These are phyloP conservation scores for Caenorhabditis japonica DNA, from an alignment of 2,888 invertebrate species.

Conservation along the genomic window DNA sequence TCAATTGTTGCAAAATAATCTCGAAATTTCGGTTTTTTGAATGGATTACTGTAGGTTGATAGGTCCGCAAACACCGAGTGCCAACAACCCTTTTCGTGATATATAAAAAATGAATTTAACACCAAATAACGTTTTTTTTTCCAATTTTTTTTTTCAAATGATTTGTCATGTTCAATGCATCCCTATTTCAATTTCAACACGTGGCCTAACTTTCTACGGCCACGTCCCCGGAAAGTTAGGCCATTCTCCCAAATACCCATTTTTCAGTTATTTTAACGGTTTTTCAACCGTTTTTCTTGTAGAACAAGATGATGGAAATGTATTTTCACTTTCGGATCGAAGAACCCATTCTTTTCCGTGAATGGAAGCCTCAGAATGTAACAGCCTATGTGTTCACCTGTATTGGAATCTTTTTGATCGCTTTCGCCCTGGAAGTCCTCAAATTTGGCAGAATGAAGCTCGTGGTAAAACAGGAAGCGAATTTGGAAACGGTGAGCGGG, in stretches of 20 bases:
- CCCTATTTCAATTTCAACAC: no score
- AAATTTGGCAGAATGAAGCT: conserved; percentile 50
- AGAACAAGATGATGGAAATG: conserved; percentile 72
- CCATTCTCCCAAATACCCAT: no score
- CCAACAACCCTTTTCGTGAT: no score
- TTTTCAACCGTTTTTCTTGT: conserved; percentile 7
- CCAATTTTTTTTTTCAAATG: conserved; percentile 7
- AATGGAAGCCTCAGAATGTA: conserved; percentile 65
- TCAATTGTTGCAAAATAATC: no score
- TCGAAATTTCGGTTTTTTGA: no score
- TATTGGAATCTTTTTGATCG: conserved; percentile 62
- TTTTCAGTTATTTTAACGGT: neutral
- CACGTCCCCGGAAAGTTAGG: no score
- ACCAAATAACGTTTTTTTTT: no score
- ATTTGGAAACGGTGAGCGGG: conserved; percentile 17
- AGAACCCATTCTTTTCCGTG: conserved; percentile 68
- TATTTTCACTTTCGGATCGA: conserved; percentile 71
- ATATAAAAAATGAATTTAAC: no score
- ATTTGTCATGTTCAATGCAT: neutral
- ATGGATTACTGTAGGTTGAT: no score
- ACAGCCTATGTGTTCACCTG: conserved; percentile 68
- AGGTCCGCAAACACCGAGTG: no score
- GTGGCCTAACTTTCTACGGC: no score
- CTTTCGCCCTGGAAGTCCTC: conserved; percentile 60
- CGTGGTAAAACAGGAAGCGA: neutral